A percentile compares a stretch with the other conserved stretches of the same genome.
Conservation (phyloP, 2,888 invertebrate species). For the Tetramorium bicarinatum region DNA sequence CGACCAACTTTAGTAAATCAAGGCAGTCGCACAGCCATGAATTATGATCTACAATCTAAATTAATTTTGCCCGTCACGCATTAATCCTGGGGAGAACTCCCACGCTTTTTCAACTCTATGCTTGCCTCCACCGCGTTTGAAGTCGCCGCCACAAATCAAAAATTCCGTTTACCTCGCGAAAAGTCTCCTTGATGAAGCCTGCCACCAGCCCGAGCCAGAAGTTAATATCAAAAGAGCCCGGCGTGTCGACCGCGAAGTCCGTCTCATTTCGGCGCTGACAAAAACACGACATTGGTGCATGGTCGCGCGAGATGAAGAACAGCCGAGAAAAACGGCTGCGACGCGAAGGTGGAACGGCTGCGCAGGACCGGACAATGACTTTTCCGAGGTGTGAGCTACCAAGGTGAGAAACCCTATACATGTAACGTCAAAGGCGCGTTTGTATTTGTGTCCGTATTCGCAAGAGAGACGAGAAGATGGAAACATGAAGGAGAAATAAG, state of each 20-base stretch:
- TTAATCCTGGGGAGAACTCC: conserved; percentile 50
- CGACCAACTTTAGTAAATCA: conserved; percentile 54
- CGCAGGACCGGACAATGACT: not conserved
- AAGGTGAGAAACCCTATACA: not conserved
- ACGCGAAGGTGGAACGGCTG: not conserved
- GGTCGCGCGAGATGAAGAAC: conserved; percentile 26
- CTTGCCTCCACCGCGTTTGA: conserved; percentile 34
- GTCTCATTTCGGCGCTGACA: not conserved
- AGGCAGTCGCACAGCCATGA: conserved; percentile 34
- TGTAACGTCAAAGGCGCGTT: not conserved
- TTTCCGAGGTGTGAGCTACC: not conserved
- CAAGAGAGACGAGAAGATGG: not conserved
- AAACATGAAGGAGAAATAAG: conserved; percentile 11
- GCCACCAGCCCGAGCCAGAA: not conserved
- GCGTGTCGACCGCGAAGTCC: conserved; percentile 26
- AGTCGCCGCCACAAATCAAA: conserved; percentile 54
- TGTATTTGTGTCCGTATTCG: not conserved
- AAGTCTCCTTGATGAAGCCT: conserved; percentile 28
- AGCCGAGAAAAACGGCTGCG: conserved; percentile 6
- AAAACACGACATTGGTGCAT: conserved; percentile 41
- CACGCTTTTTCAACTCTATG: conserved; percentile 48
- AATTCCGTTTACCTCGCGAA: conserved; percentile 46
- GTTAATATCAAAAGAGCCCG: conserved; percentile 58
- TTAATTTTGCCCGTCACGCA: conserved; percentile 50
- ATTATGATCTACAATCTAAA: conserved; percentile 58